phyloP scores from a whole-genome alignment of 2,888 invertebrate species.

The Ptilodon capucinus region DNA sequence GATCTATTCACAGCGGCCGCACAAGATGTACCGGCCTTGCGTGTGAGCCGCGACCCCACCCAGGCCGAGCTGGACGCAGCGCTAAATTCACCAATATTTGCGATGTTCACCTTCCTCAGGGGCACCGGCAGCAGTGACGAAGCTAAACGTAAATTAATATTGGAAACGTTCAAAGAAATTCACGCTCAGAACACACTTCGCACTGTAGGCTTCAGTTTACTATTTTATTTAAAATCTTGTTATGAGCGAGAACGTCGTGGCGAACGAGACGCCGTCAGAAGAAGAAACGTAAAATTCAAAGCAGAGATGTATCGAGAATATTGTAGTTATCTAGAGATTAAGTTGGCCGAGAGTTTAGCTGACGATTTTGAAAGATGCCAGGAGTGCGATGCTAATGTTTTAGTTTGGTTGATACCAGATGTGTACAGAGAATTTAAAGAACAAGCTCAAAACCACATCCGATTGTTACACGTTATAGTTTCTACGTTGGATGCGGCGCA shows the following conservation, averaged over 20 bases:
- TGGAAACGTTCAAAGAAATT: constrained; percentile 92
- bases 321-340: constrained; percentile 90
- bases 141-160: constrained; percentile 90
- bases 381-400: constrained; percentile 92
- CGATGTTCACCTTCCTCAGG: constrained; percentile 92
- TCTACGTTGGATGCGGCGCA: constrained; percentile 95
- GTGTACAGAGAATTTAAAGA: constrained; percentile 95
- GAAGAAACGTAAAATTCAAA: constrained; percentile 87
- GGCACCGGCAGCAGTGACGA: constrained; percentile 85
- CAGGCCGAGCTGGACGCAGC: constrained; percentile 84
- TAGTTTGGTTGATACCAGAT: constrained; percentile 96
- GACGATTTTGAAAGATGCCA: constrained; percentile 94
- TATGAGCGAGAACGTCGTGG: constrained; percentile 80
- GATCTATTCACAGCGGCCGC: constrained; percentile 72
- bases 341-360: constrained; percentile 87
- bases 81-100: constrained; percentile 91
- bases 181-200: constrained; percentile 85
- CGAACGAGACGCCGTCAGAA: constrained; percentile 77
- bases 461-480: constrained; percentile 93
- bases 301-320: constrained; percentile 94
- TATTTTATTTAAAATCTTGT: constrained; percentile 93
- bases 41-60: constrained; percentile 74
- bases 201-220: constrained; percentile 91
- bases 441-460: constrained; percentile 93
- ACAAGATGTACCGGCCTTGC: constrained; percentile 77